phyloP scores from a whole-genome alignment of 2,113 vertebrate genomes.

The Cyanoliseus patagonus region DNA sequence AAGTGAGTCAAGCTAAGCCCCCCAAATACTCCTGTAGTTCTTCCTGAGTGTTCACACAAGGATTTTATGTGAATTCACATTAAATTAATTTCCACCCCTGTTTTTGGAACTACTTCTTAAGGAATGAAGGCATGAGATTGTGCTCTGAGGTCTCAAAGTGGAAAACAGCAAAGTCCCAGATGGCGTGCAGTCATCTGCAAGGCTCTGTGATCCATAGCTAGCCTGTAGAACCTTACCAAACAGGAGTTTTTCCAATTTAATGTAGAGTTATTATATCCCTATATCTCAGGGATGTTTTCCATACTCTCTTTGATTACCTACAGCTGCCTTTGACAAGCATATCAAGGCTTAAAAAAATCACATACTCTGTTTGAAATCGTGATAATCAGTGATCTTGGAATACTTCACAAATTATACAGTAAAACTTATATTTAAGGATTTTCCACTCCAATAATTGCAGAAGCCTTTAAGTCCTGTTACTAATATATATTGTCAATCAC shows the following conservation, averaged over 20 bases:
- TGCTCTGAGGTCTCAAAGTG: not conserved
- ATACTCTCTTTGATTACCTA: conserved; percentile 55
- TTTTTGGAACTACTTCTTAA: not conserved
- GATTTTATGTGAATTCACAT: not conserved
- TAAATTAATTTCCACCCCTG: not conserved
- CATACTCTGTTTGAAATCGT: conserved; percentile 32
- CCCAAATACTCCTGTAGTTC: not conserved
- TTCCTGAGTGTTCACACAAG: not conserved
- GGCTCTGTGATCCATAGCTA: not conserved
- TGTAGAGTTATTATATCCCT: not conserved
- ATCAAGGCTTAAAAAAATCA: conserved; percentile 41
- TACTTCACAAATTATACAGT: conserved; percentile 54
- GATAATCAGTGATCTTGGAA: conserved; percentile 47
- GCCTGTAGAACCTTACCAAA: not conserved
- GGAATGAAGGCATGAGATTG: not conserved
- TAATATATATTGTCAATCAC: not conserved
- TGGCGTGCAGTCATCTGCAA: not conserved
- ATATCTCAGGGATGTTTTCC: conserved; percentile 31
- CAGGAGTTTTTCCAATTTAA: not conserved
- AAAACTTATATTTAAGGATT: conserved; percentile 33
- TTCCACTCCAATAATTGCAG: conserved; percentile 5
- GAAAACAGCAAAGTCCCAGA: not conserved
- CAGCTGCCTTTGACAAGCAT: conserved; percentile 28
- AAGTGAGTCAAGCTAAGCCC: not conserved
- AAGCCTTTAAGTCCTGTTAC: conserved; percentile 10